A percentile compares a stretch with the other conserved stretches of the same genome.
phyloP scores from a whole-genome alignment of 2,888 invertebrate genomes.

The Cenopis cana region DNA sequence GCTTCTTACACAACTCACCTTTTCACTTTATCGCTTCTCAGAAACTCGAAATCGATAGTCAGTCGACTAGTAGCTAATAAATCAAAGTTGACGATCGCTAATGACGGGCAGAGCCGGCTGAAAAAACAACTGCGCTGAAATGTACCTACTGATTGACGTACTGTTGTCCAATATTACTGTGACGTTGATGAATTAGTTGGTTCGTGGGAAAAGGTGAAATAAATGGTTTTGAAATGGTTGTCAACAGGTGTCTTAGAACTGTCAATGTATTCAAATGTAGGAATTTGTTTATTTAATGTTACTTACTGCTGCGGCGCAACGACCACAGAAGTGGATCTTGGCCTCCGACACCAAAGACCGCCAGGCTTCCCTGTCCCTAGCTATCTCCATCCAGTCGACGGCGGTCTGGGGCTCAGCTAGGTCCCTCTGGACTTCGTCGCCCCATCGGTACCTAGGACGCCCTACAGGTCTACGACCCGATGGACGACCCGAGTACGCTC shows the following conservation, averaged over 20 bases:
- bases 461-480: too few species aligned
- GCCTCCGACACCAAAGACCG: too few species aligned
- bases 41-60: background rate
- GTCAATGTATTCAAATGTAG: background rate
- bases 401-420: too few species aligned
- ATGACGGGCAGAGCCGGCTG: constrained; percentile 56
- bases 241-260: background rate
- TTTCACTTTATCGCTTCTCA: constrained; percentile 1
- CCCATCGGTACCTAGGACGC: too few species aligned
- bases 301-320: too few species aligned
- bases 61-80: constrained; percentile 52
- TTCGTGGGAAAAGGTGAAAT: constrained; percentile 16
- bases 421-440: too few species aligned
- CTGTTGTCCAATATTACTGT: constrained; percentile 34
- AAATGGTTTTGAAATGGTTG: constrained; percentile 19
- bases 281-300: too few species aligned
- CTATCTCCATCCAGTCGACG: too few species aligned
- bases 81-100: constrained; percentile 55
- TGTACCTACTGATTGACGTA: constrained; percentile 29
- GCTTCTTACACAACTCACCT: background rate
- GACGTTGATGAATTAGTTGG: constrained; percentile 29
- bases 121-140: constrained; percentile 49
- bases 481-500: too few species aligned
- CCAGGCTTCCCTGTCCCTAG: too few species aligned
- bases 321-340: too few species aligned